Evolutionary conservation across 2,113 vertebrate species (phyloP).

Genomic region (Onychostruthus taczanowskii): DNA sequence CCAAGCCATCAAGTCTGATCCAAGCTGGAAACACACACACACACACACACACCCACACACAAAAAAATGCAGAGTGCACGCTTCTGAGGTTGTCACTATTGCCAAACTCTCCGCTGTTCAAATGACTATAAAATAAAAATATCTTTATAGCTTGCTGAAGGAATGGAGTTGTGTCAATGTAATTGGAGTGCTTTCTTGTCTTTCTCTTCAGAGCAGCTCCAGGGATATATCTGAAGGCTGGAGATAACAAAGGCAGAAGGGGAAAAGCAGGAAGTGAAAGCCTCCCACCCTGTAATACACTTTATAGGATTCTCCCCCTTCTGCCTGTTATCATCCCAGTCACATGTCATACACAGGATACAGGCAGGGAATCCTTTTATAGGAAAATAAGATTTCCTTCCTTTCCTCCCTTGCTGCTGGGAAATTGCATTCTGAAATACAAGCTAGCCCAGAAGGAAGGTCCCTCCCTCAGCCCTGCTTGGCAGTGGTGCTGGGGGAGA

Average conservation of each 20-base stretch:
- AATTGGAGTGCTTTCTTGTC: background rate
- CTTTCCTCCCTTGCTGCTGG: background rate
- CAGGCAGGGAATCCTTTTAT: background rate
- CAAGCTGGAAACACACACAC: background rate
- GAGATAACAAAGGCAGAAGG: background rate
- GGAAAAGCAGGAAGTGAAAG: background rate
- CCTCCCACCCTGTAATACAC: background rate
- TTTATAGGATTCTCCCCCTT: background rate
- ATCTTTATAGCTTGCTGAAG: constrained; percentile 45
- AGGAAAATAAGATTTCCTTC: background rate
- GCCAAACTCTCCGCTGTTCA: constrained; percentile 26
- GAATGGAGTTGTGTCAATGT: background rate
- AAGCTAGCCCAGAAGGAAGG: background rate
- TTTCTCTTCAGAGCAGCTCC: background rate
- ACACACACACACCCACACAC: background rate
- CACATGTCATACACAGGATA: background rate
- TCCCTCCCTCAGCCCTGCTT: background rate
- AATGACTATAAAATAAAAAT: constrained; percentile 45
- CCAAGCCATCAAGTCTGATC: background rate
- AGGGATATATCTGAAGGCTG: background rate
- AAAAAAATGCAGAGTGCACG: background rate
- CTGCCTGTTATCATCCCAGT: background rate
- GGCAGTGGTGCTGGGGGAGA: background rate
- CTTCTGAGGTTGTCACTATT: background rate
- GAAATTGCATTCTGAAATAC: background rate